phyloP scores from a whole-genome alignment of 1,140 invertebrate genomes.

The Ceratina calcarata region DNA sequence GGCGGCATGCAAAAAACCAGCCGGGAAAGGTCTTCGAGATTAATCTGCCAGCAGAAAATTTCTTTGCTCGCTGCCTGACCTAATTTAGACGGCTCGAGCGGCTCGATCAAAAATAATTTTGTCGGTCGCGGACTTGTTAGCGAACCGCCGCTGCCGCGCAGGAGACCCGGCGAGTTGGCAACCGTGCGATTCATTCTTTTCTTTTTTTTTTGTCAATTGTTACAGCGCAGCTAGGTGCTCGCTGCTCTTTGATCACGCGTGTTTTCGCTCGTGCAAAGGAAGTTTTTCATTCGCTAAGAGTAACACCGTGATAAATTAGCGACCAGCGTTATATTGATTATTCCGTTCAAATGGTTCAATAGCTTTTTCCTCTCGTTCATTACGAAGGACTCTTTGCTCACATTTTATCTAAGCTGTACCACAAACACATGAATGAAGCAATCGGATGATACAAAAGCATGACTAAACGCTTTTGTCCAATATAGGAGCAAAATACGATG shows the following conservation, averaged over 20 bases:
- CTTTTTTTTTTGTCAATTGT: not conserved
- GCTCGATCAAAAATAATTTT: constrained; percentile 35
- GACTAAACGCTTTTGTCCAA: no score
- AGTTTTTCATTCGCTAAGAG: no score
- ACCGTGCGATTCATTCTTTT: not conserved
- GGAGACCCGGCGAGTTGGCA: not conserved
- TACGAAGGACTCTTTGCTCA: no score
- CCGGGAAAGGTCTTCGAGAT: constrained; percentile 1
- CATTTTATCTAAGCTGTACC: no score
- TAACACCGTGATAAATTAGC: no score
- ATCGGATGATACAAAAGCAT: no score
- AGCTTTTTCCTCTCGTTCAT: no score
- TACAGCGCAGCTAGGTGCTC: not conserved
- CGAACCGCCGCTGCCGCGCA: not conserved
- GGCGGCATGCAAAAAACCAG: not conserved
- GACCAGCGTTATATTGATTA: no score
- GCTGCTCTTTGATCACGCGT: not conserved
- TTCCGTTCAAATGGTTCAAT: no score
- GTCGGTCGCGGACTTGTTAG: constrained; percentile 10
- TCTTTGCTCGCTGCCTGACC: not conserved
- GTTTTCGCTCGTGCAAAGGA: not conserved
- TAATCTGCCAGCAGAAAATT: constrained; percentile 2
- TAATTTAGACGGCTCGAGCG: constrained; percentile 13
- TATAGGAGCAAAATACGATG: no score
- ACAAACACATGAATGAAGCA: no score